Percentiles rank a stretch among this genome's conserved stretches.
phyloP scores from a whole-genome alignment of 64 coral and sea anemone species.

The Platygyra sinensis region DNA sequence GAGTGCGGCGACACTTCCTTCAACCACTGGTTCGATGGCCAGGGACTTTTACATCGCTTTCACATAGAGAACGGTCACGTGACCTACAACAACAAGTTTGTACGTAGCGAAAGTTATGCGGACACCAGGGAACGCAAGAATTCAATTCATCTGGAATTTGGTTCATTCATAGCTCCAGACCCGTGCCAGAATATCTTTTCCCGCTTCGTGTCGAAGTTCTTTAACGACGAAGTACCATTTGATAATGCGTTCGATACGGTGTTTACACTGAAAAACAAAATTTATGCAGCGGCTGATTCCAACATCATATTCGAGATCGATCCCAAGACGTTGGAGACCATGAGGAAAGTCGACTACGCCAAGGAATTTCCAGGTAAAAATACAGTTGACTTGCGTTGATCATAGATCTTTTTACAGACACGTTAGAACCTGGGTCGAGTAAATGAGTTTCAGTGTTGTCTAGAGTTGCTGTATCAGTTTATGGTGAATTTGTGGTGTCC shows the following conservation, averaged over 20 bases:
- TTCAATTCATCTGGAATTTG: constrained; percentile 56
- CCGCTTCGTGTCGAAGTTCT: constrained; percentile 77
- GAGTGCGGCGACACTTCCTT: constrained; percentile 72
- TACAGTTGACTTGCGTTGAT: too few relatives aligned
- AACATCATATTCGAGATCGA: constrained; percentile 74
- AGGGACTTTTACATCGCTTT: constrained; percentile 83
- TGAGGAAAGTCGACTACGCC: constrained; percentile 36
- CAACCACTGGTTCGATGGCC: constrained; percentile 89
- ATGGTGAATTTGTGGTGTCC: too few relatives aligned
- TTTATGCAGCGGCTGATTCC: constrained; percentile 69
- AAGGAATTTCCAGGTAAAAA: constrained; percentile 77
- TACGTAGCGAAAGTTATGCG: constrained; percentile 74
- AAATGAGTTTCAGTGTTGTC: too few relatives aligned
- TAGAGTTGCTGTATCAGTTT: too few relatives aligned
- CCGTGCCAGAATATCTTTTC: constrained; percentile 93
- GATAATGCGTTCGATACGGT: constrained; percentile 75
- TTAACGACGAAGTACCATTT: background rate
- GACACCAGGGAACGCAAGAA: constrained; percentile 23
- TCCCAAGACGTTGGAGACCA: constrained; percentile 77
- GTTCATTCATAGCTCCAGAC: constrained; percentile 64
- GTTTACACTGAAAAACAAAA: constrained; percentile 71
- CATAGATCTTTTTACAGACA: too few relatives aligned
- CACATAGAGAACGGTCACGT: constrained; percentile 70
- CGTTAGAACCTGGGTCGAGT: too few relatives aligned
- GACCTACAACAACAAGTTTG: constrained; percentile 82